Conservation (phyloP, 2,797 vertebrate species). For the Chromobotia macracanthus region DNA sequence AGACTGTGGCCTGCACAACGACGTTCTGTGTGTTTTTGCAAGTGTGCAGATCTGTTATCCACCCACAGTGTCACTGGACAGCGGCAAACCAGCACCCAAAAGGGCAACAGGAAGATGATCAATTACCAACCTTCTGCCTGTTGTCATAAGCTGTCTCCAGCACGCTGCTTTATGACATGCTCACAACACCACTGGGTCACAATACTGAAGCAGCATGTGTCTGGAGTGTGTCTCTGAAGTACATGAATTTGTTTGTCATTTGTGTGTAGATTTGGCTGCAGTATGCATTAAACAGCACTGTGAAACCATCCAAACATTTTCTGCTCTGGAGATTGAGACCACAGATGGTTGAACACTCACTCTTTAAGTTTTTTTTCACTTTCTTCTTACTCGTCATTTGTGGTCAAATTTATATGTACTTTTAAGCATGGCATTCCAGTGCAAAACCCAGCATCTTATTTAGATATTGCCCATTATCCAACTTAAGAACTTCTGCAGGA, state of each 20-base stretch:
- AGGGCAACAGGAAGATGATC: conserved; percentile 31
- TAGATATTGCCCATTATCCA: not conserved
- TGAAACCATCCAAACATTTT: not conserved
- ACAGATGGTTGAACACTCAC: conserved; percentile 3
- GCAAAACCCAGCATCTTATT: not conserved
- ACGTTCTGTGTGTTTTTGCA: conserved; percentile 30
- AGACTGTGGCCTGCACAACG: conserved; percentile 12
- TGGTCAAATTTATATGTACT: not conserved
- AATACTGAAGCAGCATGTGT: not conserved
- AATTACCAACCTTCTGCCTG: conserved; percentile 34
- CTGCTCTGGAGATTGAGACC: not conserved
- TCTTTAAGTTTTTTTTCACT: not conserved
- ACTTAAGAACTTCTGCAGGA: not conserved
- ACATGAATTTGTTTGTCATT: conserved; percentile 1
- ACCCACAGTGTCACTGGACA: conserved; percentile 33
- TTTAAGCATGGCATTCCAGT: not conserved
- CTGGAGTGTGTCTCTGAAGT: not conserved
- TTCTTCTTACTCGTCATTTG: not conserved
- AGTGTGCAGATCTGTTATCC: conserved; percentile 17
- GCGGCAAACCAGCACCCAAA: not conserved
- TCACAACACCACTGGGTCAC: not conserved
- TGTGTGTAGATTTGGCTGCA: not conserved
- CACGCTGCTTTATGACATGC: conserved; percentile 25
- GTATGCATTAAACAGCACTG: not conserved
- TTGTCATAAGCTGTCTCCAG: not conserved